Percentiles rank a stretch among this genome's conserved stretches.
Conservation (phyloP, 2,797 vertebrate species). For the Chromobotia macracanthus region DNA sequence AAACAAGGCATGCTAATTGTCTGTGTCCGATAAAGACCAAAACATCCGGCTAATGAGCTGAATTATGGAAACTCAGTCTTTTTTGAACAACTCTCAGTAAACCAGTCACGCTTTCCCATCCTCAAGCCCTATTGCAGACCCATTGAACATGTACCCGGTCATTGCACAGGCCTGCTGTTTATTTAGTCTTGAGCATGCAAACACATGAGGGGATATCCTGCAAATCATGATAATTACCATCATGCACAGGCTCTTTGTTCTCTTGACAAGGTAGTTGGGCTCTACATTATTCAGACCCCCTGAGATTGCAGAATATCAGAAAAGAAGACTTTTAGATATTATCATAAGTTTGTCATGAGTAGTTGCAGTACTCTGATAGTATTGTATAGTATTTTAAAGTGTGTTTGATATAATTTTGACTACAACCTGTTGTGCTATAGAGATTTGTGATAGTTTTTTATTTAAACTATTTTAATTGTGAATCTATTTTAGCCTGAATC, state of each 20-base stretch:
- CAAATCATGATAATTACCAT: constrained; percentile 27
- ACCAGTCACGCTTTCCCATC: background rate
- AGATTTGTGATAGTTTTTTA: too few species aligned
- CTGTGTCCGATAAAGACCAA: background rate
- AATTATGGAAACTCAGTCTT: constrained; percentile 66
- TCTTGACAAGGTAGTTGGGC: too few species aligned
- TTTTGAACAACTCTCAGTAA: constrained; percentile 45
- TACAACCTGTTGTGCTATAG: too few species aligned
- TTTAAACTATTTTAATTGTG: too few species aligned
- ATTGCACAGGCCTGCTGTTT: constrained; percentile 14
- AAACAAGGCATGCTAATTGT: constrained; percentile 38
- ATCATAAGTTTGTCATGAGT: too few species aligned
- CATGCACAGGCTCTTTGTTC: constrained; percentile 1
- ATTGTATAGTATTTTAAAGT: too few species aligned
- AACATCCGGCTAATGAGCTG: constrained; percentile 36
- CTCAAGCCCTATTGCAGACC: background rate
- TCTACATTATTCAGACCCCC: too few species aligned
- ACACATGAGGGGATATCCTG: constrained; percentile 16
- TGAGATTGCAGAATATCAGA: too few species aligned
- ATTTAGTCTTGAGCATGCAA: constrained; percentile 38
- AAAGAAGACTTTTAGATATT: too few species aligned
- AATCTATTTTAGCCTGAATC: too few species aligned
- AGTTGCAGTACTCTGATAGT: too few species aligned
- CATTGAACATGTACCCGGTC: background rate
- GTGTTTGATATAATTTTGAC: too few species aligned